Conservation (phyloP, 1,140 invertebrate species). For the Musca vetustissima region DNA sequence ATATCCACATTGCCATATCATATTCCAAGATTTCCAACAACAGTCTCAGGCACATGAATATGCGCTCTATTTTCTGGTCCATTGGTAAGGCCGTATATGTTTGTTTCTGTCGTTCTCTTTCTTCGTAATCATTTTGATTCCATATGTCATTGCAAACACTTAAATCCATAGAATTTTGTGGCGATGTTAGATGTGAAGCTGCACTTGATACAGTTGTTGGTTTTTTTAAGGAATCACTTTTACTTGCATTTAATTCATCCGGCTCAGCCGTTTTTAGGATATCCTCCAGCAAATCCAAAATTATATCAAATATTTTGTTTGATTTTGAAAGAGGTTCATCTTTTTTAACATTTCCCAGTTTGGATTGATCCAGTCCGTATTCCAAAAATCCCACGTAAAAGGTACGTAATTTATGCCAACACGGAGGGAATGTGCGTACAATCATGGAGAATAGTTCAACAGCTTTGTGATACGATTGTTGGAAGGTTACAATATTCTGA, state of each 20-base stretch:
- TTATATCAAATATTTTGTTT: conserved; percentile 26
- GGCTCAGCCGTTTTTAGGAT: conserved; percentile 2
- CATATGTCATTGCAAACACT: conserved; percentile 16
- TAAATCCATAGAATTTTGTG: background rate
- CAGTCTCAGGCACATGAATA: conserved; percentile 26
- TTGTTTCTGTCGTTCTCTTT: conserved; percentile 18
- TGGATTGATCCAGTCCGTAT: conserved; percentile 9
- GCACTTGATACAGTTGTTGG: too few relatives aligned
- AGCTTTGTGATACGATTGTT: conserved; percentile 17
- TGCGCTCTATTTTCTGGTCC: conserved; percentile 18
- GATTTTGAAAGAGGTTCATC: conserved; percentile 25
- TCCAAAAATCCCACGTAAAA: conserved; percentile 27
- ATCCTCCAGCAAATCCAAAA: conserved; percentile 26
- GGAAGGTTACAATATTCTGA: background rate
- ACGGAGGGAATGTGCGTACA: conserved; percentile 30
- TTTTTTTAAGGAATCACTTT: background rate
- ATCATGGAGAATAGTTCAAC: conserved; percentile 26
- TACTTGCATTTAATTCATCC: background rate
- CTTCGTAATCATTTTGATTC: conserved; percentile 22
- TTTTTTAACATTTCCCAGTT: conserved; percentile 3
- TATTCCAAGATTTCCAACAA: conserved; percentile 29
- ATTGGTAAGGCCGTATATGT: conserved; percentile 12
- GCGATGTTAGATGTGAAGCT: background rate
- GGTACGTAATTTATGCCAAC: conserved; percentile 26
- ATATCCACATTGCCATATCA: conserved; percentile 31